Conservation (phyloP, 2,888 invertebrate genomes). For the Ochropleura plecta region DNA sequence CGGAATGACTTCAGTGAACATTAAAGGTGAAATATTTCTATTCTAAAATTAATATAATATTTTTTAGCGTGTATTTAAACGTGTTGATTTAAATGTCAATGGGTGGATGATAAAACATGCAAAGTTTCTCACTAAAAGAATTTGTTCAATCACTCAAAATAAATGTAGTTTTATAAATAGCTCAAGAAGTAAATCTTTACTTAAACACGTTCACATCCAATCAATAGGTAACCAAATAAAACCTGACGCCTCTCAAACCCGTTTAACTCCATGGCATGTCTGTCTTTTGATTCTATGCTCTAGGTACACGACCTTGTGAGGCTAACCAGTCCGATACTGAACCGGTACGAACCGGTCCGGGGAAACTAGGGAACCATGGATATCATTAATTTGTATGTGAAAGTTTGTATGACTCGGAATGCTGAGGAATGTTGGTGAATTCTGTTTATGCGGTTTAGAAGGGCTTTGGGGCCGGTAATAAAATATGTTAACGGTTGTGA, state of each 20-base stretch:
- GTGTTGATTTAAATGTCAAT: too few species aligned
- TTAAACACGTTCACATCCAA: neutral
- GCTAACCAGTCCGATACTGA: constrained; percentile 54
- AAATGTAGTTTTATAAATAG: too few species aligned
- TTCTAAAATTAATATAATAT: too few species aligned
- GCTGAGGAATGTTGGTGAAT: constrained; percentile 50
- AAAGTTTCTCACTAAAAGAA: too few species aligned
- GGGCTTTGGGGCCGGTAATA: neutral
- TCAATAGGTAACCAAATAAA: constrained; percentile 15
- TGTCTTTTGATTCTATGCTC: constrained; percentile 52
- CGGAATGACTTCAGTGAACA: too few species aligned
- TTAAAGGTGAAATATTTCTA: too few species aligned
- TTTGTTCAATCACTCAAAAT: too few species aligned
- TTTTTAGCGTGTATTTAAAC: too few species aligned
- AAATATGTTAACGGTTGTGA: neutral
- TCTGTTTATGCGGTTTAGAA: constrained; percentile 21
- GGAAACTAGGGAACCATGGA: constrained; percentile 68
- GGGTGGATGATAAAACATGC: too few species aligned
- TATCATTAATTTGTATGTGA: constrained; percentile 67
- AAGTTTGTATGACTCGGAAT: constrained; percentile 63
- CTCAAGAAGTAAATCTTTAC: too few species aligned
- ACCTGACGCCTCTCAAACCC: neutral
- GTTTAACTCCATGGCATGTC: constrained; percentile 11
- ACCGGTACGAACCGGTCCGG: constrained; percentile 61
- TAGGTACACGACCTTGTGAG: constrained; percentile 67